Evolutionary conservation across 2,113 vertebrate species (phyloP).

Genomic region (Lampris megalopsis): DNA sequence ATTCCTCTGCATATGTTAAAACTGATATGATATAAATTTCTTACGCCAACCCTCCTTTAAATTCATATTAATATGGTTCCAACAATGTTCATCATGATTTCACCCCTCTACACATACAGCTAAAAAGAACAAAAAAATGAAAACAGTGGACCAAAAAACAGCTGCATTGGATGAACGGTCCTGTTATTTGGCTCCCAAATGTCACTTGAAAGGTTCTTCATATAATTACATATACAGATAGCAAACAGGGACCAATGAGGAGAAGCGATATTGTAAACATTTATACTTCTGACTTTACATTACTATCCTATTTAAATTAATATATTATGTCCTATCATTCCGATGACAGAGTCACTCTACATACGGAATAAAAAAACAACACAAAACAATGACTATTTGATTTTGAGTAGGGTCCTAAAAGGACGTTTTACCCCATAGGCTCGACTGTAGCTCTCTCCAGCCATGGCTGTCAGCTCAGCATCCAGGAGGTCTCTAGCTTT

Average conservation of each 20-base stretch:
- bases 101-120: too few species aligned
- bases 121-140: too few species aligned
- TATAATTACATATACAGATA: conserved; percentile 23
- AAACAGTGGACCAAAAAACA: conserved; percentile 15
- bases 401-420: conserved; percentile 1
- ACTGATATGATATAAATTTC: neutral
- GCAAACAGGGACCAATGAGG: neutral
- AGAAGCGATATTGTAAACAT: conserved; percentile 1
- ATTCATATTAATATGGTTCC: too few species aligned
- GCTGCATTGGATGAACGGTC: conserved; percentile 28
- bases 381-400: neutral
- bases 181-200: conserved; percentile 27
- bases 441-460: conserved; percentile 98
- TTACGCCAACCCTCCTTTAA: neutral
- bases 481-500: conserved; percentile 97
- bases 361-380: neutral
- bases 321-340: conserved; percentile 4
- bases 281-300: neutral
- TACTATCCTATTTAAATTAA: too few species aligned
- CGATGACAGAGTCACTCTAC: neutral
- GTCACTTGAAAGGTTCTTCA: conserved; percentile 11
- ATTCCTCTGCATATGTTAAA: neutral
- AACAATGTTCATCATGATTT: too few species aligned
- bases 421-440: conserved; percentile 91
- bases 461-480: conserved; percentile 97